Evolutionary conservation across 2,113 vertebrate genomes (phyloP).

Genomic region (Chloropsis cyanopogon): DNA sequence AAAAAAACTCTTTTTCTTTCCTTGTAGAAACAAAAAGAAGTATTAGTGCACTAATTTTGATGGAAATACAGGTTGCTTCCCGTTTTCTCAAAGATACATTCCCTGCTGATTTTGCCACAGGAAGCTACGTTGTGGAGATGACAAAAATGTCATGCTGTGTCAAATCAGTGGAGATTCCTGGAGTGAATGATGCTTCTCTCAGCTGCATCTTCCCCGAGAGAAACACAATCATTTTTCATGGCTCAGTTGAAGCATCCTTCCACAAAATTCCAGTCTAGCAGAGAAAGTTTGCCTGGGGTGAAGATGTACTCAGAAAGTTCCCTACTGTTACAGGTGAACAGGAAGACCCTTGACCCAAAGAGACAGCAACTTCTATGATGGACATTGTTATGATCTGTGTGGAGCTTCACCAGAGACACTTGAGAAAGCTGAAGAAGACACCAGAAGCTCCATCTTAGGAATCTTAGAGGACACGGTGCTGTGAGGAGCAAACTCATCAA

Average conservation of each 20-base stretch:
- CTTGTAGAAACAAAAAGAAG: neutral
- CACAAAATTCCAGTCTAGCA: constrained; percentile 12
- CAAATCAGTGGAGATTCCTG: neutral
- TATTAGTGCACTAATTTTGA: neutral
- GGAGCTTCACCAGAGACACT: neutral
- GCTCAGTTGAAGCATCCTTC: constrained; percentile 22
- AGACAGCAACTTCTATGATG: neutral
- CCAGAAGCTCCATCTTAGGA: neutral
- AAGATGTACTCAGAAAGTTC: neutral
- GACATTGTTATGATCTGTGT: neutral
- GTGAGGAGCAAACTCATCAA: neutral
- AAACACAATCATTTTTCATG: constrained; percentile 6
- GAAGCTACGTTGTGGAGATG: neutral
- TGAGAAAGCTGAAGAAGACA: neutral
- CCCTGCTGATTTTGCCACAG: constrained; percentile 35
- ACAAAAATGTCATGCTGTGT: constrained; percentile 18
- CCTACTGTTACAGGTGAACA: neutral
- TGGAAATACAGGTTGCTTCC: neutral
- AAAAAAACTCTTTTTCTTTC: neutral
- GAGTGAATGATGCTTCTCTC: neutral
- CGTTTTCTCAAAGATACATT: neutral
- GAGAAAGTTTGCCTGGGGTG: constrained; percentile 21
- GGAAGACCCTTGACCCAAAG: neutral
- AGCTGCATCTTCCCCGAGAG: neutral
- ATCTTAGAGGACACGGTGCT: neutral